phyloP scores from a whole-genome alignment of 1,140 invertebrate species.

The Pachypeltis micranthus region DNA sequence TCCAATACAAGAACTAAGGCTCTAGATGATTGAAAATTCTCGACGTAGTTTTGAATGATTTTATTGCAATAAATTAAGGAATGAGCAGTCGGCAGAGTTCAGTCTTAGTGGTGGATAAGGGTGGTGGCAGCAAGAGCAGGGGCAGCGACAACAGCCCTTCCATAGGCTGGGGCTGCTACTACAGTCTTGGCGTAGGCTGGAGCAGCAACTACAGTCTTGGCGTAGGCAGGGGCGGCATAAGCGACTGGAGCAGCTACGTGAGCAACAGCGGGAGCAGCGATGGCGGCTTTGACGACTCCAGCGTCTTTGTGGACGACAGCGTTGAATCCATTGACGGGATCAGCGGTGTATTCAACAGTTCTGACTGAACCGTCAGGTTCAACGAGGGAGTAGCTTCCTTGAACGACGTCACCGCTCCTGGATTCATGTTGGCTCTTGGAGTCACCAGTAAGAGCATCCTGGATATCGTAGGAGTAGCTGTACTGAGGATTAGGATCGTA shows the following conservation, averaged over 20 bases:
- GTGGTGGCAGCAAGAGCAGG: background rate
- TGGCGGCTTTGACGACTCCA: slow-evolving; percentile 31
- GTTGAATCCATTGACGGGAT: slow-evolving; percentile 24
- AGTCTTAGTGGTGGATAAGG: slow-evolving; percentile 5
- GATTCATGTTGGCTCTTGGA: slow-evolving; percentile 42
- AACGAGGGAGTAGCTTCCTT: slow-evolving; percentile 32
- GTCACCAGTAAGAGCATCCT: slow-evolving; percentile 43
- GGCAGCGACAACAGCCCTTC: background rate
- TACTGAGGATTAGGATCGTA: slow-evolving; percentile 28
- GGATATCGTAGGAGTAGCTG: slow-evolving; percentile 40
- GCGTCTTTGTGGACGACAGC: slow-evolving; percentile 26
- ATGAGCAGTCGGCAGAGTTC: too few relatives aligned
- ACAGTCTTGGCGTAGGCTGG: background rate
- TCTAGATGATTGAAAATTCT: too few relatives aligned
- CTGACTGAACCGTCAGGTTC: slow-evolving; percentile 22
- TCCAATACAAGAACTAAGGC: too few relatives aligned
- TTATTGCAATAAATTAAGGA: too few relatives aligned
- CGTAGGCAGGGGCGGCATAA: background rate
- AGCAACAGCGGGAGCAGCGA: slow-evolving; percentile 29
- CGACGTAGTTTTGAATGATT: too few relatives aligned
- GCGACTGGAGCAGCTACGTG: slow-evolving; percentile 30
- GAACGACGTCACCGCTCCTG: slow-evolving; percentile 41
- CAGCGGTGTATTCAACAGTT: slow-evolving; percentile 23
- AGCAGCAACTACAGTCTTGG: background rate
- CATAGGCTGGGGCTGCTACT: background rate